A percentile compares a stretch with the other conserved stretches of the same genome.
phyloP scores from a whole-genome alignment of 2,113 vertebrate species.

The Bombycilla garrulus region DNA sequence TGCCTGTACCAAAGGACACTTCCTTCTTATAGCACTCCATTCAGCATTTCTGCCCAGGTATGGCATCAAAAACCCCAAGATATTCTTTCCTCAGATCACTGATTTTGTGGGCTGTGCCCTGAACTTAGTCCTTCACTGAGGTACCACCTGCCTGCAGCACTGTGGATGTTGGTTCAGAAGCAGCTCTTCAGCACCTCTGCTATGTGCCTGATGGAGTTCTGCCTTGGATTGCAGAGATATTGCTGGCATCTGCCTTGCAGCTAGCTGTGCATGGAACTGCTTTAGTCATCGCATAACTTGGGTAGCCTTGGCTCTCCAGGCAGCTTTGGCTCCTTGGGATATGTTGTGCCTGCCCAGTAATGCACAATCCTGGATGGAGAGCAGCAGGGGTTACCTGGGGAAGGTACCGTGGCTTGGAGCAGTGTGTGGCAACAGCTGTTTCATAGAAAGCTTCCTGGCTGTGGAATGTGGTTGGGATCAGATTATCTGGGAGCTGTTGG shows the following conservation, averaged over 20 bases:
- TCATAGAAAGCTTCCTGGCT: neutral
- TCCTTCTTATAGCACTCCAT: neutral
- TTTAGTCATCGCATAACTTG: rapidly evolving
- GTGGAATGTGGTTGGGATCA: neutral
- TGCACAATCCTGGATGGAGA: neutral
- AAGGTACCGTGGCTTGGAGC: neutral
- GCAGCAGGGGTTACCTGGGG: neutral
- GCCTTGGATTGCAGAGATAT: neutral
- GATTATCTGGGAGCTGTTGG: neutral
- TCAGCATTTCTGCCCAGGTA: neutral
- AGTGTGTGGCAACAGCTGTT: neutral
- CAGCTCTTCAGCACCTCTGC: neutral
- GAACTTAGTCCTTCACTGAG: neutral
- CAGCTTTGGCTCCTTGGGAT: neutral
- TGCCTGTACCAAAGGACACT: neutral
- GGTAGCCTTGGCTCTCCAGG: neutral
- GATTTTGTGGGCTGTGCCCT: neutral
- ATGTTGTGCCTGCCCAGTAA: neutral
- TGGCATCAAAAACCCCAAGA: neutral
- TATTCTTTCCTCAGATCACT: neutral
- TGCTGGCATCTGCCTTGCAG: neutral
- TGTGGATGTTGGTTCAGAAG: neutral
- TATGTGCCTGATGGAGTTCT: neutral
- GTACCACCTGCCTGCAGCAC: rapidly evolving
- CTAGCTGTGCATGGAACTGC: neutral